These are phyloP conservation scores for Enteromius unitaeniatus DNA, from an alignment of 2,797 vertebrate genomes.

Conservation along the genomic window DNA sequence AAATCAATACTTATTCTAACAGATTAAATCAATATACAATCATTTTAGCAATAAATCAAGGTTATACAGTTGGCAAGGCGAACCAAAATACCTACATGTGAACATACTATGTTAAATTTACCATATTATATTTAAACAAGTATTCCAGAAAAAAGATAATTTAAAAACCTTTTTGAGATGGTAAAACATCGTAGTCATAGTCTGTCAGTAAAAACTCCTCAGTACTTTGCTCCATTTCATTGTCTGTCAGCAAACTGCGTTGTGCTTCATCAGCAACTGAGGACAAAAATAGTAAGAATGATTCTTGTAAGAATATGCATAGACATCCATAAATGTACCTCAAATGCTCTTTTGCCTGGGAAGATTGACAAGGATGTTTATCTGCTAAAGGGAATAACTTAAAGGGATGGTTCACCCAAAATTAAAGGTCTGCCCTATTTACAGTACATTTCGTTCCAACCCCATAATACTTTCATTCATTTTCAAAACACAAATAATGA, in stretches of 20 bases:
- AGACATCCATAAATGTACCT: background rate
- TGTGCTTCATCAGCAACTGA: constrained; percentile 50
- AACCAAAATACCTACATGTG: background rate
- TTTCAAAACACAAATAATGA: background rate
- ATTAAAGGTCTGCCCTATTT: background rate
- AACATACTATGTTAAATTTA: background rate
- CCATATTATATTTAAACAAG: background rate
- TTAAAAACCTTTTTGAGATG: constrained; percentile 65
- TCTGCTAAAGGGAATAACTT: background rate
- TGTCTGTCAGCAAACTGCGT: background rate
- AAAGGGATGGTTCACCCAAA: background rate
- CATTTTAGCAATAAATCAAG: background rate
- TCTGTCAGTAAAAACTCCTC: constrained; percentile 49
- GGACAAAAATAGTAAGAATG: constrained; percentile 10
- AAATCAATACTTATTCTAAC: background rate
- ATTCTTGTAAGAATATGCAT: background rate
- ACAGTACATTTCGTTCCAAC: no score
- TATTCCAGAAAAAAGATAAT: background rate
- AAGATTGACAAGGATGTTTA: background rate
- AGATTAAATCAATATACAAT: background rate
- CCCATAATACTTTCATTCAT: no score
- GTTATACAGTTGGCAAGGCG: background rate
- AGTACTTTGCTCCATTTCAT: background rate
- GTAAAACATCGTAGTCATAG: constrained; percentile 70
- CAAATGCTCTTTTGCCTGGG: background rate